phyloP scores from a whole-genome alignment of 2,113 vertebrate species.

The Bufo gargarizans region DNA sequence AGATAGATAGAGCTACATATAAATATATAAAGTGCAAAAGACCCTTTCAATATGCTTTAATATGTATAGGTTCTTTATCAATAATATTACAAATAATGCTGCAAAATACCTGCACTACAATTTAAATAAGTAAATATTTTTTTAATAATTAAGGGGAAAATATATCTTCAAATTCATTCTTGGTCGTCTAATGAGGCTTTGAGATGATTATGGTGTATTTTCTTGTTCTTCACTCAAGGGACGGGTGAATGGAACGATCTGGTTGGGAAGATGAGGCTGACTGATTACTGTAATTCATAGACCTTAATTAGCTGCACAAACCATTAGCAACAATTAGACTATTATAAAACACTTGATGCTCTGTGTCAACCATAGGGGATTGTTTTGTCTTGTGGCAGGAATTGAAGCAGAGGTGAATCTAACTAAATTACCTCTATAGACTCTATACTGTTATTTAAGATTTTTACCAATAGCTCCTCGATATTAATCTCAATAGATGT shows the following conservation, averaged over 20 bases:
- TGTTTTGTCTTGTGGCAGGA: conserved; percentile 81
- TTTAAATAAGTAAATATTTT: conserved; percentile 62
- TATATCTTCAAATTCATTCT: conserved; percentile 61
- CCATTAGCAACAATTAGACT: conserved; percentile 99
- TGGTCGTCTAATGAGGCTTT: conserved; percentile 61
- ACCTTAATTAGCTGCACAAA: conserved; percentile 99
- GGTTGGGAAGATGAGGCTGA: conserved; percentile 88
- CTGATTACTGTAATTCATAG: conserved; percentile 99
- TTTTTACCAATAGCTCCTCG: conserved; percentile 81
- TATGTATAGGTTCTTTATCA: neutral
- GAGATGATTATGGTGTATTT: conserved; percentile 60
- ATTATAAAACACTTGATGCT: conserved; percentile 95
- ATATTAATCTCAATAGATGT: conserved; percentile 89
- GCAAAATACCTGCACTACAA: neutral
- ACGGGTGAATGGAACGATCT: conserved; percentile 79
- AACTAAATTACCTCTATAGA: conserved; percentile 78
- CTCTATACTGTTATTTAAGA: conserved; percentile 85
- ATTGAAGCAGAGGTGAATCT: conserved; percentile 65
- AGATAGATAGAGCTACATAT: no score
- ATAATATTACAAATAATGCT: neutral
- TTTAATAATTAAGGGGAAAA: conserved; percentile 58
- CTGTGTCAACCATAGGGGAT: conserved; percentile 83
- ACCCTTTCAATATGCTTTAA: no score
- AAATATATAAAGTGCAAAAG: no score
- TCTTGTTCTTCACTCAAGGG: conserved; percentile 72